phyloP scores from a whole-genome alignment of 2,888 invertebrate species.

The Corbicula japonica region DNA sequence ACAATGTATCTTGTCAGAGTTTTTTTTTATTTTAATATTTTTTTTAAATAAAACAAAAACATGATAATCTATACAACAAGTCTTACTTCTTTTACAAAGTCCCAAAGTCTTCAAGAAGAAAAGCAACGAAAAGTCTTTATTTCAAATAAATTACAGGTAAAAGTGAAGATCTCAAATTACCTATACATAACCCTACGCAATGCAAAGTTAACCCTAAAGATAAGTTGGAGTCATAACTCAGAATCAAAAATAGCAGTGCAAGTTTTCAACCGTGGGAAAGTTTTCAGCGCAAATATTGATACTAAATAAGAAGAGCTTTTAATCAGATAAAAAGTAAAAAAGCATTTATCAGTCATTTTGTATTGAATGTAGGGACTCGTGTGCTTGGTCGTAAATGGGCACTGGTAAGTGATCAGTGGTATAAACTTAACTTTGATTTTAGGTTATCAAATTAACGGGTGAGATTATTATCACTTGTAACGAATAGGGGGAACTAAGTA shows the following conservation, averaged over 20 bases:
- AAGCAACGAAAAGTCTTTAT: too few species aligned
- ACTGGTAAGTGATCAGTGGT: slow-evolving; percentile 11
- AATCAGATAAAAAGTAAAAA: slow-evolving; percentile 63
- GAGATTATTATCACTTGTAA: slow-evolving; percentile 4
- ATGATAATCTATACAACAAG: too few species aligned
- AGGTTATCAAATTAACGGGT: slow-evolving; percentile 27
- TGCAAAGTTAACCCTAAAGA: slow-evolving; percentile 58
- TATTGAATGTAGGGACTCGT: slow-evolving; percentile 24
- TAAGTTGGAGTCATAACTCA: slow-evolving; percentile 65
- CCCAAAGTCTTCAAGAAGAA: too few species aligned
- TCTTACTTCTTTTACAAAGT: too few species aligned
- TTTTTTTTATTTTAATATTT: neutral
- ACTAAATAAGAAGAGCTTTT: slow-evolving; percentile 49
- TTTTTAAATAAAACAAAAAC: neutral
- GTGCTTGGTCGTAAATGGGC: neutral
- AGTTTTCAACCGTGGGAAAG: slow-evolving; percentile 67
- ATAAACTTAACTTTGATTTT: slow-evolving; percentile 17
- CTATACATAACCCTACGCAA: slow-evolving; percentile 47
- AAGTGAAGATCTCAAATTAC: slow-evolving; percentile 42
- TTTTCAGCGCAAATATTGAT: slow-evolving; percentile 69
- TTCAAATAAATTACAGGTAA: slow-evolving; percentile 44
- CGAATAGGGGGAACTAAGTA: slow-evolving; percentile 9
- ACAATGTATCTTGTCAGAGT: slow-evolving; percentile 8
- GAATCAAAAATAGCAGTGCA: slow-evolving; percentile 67
- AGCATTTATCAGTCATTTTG: slow-evolving; percentile 59